phyloP scores from a whole-genome alignment of 2,113 vertebrate genomes.

The Alouatta palliata region DNA sequence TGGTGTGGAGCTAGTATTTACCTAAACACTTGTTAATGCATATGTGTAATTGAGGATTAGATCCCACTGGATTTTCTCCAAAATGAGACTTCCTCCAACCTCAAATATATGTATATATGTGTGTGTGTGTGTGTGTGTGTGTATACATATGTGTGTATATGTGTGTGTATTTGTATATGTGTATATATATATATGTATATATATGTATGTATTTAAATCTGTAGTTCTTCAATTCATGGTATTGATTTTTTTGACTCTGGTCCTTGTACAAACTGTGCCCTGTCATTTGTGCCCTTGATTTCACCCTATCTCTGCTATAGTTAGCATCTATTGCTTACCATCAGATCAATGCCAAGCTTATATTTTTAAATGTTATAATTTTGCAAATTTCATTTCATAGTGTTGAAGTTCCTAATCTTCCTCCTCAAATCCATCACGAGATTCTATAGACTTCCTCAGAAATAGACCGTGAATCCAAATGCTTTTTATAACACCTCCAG shows the following conservation, averaged over 20 bases:
- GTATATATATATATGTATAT: too few relatives aligned
- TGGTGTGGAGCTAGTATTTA: background rate
- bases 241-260: background rate
- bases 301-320: background rate
- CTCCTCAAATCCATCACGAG: background rate
- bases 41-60: background rate
- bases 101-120: background rate
- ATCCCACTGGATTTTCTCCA: background rate
- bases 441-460: background rate
- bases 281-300: background rate
- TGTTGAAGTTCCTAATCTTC: background rate
- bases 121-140: too few relatives aligned
- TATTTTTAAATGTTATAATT: background rate
- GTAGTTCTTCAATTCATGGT: background rate
- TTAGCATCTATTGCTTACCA: background rate
- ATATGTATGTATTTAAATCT: too few relatives aligned
- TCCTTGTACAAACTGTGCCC: background rate
- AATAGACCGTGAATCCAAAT: background rate
- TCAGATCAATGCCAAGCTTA: background rate
- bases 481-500: background rate
- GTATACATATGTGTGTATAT: too few relatives aligned
- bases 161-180: too few relatives aligned
- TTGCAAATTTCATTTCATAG: background rate
- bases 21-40: background rate
- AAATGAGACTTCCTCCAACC: background rate